These are phyloP conservation scores for Stenichneumon culpator DNA, from an alignment of 2,888 invertebrate species.

Conservation along the genomic window DNA sequence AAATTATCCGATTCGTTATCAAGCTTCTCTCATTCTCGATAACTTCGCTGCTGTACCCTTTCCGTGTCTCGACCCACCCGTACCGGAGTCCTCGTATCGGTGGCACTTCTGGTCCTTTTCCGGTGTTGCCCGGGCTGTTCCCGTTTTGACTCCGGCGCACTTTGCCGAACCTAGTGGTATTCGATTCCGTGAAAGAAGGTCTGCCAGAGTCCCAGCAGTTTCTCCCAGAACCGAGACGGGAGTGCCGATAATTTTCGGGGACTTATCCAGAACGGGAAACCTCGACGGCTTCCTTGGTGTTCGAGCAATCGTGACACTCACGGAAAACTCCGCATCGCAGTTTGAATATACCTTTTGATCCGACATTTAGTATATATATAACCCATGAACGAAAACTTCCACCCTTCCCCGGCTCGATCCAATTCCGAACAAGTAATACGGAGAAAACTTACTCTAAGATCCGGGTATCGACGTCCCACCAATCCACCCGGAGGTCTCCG, in stretches of 20 bases:
- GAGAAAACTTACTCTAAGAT: constrained; percentile 2
- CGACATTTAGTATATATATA: constrained; percentile 21
- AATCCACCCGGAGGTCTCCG: background rate
- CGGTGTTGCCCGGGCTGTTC: constrained; percentile 28
- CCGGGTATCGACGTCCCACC: constrained; percentile 1
- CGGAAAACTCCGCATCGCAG: constrained; percentile 6
- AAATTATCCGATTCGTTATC: constrained; percentile 62
- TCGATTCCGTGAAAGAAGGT: constrained; percentile 43
- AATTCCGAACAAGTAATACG: constrained; percentile 37
- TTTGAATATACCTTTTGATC: constrained; percentile 30
- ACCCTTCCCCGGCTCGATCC: constrained; percentile 15
- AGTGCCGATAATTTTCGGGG: constrained; percentile 57
- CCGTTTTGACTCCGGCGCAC: constrained; percentile 33
- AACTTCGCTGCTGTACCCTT: constrained; percentile 39
- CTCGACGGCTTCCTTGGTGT: constrained; percentile 35
- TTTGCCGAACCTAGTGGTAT: constrained; percentile 47
- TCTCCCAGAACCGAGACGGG: constrained; percentile 8
- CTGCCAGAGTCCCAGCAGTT: background rate
- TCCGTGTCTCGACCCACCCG: background rate
- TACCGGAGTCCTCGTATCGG: background rate
- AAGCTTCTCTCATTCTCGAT: constrained; percentile 37
- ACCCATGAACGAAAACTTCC: constrained; percentile 19
- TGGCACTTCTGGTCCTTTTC: constrained; percentile 3
- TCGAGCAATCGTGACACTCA: constrained; percentile 46
- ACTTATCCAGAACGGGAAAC: constrained; percentile 55